A percentile compares a stretch with the other conserved stretches of the same genome.
These are phyloP conservation scores for Trachops cirrhosus DNA, from an alignment of 2,797 vertebrate species.

Conservation along the genomic window DNA sequence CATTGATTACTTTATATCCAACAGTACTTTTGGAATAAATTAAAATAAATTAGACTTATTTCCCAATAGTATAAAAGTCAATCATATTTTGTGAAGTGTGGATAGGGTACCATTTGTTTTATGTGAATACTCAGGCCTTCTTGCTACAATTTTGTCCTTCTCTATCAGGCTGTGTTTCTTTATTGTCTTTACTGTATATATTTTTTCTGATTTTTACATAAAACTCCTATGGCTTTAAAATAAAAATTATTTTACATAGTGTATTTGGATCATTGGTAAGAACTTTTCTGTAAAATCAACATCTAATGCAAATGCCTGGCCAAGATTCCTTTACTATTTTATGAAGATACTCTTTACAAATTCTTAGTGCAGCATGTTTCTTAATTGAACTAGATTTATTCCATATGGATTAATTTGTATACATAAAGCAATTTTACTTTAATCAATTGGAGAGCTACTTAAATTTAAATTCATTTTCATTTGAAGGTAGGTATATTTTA, in stretches of 20 bases:
- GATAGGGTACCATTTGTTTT: not conserved
- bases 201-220: not conserved
- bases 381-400: not conserved
- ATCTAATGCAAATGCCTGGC: not conserved
- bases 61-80: not conserved
- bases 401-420: not conserved
- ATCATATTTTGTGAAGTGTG: not conserved
- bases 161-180: not conserved
- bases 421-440: conserved; percentile 4
- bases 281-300: not conserved
- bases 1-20: not conserved
- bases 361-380: not conserved
- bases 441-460: not conserved
- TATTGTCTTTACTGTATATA: not conserved
- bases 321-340: not conserved
- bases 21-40: not conserved
- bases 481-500: conserved; percentile 32
- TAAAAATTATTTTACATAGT: not conserved
- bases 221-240: not conserved
- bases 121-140: not conserved
- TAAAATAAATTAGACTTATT: not conserved
- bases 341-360: not conserved
- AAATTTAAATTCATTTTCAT: conserved; percentile 49
- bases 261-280: not conserved
- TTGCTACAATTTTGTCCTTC: not conserved